Base-by-base conservation (phyloP, 2,113 vertebrate species). In the Onychostoma macrolepis region DNA sequence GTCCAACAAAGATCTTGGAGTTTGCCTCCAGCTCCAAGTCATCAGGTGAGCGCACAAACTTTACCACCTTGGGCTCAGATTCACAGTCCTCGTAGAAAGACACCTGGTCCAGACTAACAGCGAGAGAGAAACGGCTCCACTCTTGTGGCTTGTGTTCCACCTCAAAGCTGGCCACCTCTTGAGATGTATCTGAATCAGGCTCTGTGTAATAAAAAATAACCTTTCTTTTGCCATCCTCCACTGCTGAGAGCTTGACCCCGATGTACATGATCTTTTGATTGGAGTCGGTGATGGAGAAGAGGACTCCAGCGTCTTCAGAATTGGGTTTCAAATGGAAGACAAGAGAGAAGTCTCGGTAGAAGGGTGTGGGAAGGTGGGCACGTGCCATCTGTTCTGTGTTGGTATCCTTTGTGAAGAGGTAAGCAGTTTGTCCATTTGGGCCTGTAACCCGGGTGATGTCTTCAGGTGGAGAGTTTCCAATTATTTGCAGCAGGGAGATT, bases 261-360 rank as follows among this genome's bases (percentile, higher is more conserved):
- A 99, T 83, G 0, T 95, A 94, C 93, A 99, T 96, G 87, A 97
- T 83, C 0, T 84, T 94, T 94, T 98, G 97, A 0, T 86, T 67
- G 0, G 94, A 91, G 10, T 99, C 97, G 0, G 96, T 98, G 93
- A 99, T 9, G 0, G 97, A 95, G 10, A 99, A 96, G 83, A 99
- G 95, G 89, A 99, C 91, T 0, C 97, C 96, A 0, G 96, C 94
- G 0, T 88, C 75, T 0, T 91, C 50, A 0, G 94, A 93, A 79
- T 94, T 92, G 0, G 98, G 96, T 85, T 94, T 95, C 80, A 99
- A 45, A 67, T 95, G 92, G 92, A 98, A 97, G 5, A 97, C 87
- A 75, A 99, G 92, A 0, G 97, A 97, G 89, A 99, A 99, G 92
- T 97, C 95, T 4, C 93, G 94, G 93, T 96, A 97, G 92, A 98